These are phyloP conservation scores for Pseudomyrmex cubaensis DNA, from an alignment of 1,140 invertebrate genomes.

Conservation along the genomic window DNA sequence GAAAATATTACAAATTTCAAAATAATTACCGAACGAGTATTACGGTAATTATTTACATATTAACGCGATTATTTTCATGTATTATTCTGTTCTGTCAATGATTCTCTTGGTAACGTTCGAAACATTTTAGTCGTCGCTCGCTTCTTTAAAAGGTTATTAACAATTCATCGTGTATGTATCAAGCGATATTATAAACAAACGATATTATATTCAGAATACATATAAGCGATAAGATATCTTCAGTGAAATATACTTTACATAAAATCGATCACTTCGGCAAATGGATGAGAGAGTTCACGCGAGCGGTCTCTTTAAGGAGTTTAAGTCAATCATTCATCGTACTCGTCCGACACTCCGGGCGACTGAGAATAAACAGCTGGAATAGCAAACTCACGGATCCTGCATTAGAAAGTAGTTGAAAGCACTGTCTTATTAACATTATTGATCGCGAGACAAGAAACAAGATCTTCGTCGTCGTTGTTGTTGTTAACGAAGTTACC, in stretches of 20 bases:
- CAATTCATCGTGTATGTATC: not conserved
- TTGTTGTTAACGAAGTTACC: constrained; percentile 69
- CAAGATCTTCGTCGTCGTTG: constrained; percentile 47
- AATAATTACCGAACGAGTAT: not conserved
- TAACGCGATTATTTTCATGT: too few species aligned
- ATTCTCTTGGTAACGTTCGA: too few species aligned
- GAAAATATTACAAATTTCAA: not conserved
- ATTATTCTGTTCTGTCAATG: not conserved
- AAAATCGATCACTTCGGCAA: constrained; percentile 43
- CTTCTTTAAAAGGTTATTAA: too few species aligned
- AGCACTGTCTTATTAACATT: constrained; percentile 59
- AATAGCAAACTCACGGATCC: constrained; percentile 47
- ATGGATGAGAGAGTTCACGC: not conserved
- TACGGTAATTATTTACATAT: too few species aligned
- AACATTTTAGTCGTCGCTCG: too few species aligned
- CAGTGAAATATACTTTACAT: constrained; percentile 34
- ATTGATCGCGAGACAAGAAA: constrained; percentile 57
- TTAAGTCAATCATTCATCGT: constrained; percentile 57
- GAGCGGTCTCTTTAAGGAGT: constrained; percentile 34
- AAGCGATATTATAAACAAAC: not conserved
- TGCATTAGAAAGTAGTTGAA: constrained; percentile 7
- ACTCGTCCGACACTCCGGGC: constrained; percentile 4
- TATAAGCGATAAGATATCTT: constrained; percentile 15
- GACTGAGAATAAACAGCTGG: constrained; percentile 59
- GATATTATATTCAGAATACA: too few species aligned